phyloP scores from a whole-genome alignment of 2,888 invertebrate genomes.

The Scaeva pyrastri region DNA sequence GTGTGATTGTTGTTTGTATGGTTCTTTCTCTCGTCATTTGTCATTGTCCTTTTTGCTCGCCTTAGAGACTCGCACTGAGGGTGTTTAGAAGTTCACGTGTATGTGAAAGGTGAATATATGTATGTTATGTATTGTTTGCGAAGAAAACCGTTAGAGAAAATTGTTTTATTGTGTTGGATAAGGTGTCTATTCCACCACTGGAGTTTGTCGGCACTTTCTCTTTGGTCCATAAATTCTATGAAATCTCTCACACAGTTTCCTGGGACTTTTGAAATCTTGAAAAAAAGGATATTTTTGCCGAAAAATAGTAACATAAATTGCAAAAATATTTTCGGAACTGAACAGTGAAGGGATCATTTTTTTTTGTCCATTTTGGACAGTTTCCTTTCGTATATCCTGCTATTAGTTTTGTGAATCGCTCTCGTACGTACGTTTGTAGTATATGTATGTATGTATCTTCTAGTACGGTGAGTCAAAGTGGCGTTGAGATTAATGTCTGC shows the following conservation, averaged over 20 bases:
- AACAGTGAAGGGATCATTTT: slow-evolving; percentile 42
- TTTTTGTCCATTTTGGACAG: neutral
- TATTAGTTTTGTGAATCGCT: slow-evolving; percentile 29
- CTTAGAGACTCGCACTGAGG: neutral
- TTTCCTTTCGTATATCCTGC: slow-evolving; percentile 15
- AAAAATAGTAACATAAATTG: slow-evolving; percentile 56
- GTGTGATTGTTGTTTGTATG: slow-evolving; percentile 48
- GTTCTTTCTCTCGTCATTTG: slow-evolving; percentile 69
- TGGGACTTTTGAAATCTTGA: slow-evolving; percentile 19
- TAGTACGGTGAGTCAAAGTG: slow-evolving; percentile 43
- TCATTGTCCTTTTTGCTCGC: slow-evolving; percentile 54
- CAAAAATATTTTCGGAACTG: slow-evolving; percentile 47
- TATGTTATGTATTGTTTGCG: slow-evolving; percentile 25
- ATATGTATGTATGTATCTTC: neutral
- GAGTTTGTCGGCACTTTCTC: slow-evolving; percentile 60
- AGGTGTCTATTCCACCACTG: slow-evolving; percentile 32
- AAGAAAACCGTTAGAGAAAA: slow-evolving; percentile 65
- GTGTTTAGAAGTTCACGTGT: slow-evolving; percentile 33
- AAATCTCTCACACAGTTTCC: slow-evolving; percentile 44
- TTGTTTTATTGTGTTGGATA: slow-evolving; percentile 59
- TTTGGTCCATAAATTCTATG: slow-evolving; percentile 50
- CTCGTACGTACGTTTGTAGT: neutral
- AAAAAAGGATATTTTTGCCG: slow-evolving; percentile 59
- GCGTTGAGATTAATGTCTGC: slow-evolving; percentile 74
- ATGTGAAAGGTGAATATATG: slow-evolving; percentile 68